Evolutionary conservation across 2,797 vertebrate genomes (phyloP), one percentile per base, ranked within the genome.

Genomic region (Microtus obscurus): DNA sequence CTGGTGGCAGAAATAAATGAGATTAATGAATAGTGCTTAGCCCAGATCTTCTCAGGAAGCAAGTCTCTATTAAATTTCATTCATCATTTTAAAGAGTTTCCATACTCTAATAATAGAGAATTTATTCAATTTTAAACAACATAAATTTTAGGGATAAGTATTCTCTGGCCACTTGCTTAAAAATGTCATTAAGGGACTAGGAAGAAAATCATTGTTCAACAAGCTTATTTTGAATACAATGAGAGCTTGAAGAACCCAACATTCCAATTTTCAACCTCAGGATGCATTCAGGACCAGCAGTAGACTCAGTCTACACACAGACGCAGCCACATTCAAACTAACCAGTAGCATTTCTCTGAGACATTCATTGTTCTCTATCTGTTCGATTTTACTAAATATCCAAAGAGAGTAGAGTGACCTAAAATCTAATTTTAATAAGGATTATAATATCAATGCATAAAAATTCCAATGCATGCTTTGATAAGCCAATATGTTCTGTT

Each of bases 391-490:
- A 92, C 74, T 77, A 95, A 92, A 95, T 91, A 90, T 45, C 7
- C 45, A 87, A 77, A 86, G 8, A 94, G 16, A 90, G 67, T 71
- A 93, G 77, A 93, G 4, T 80, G 27, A 93, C 91, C 89, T 89
- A 53, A 88, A 87, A 89, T 45, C 76, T 78, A 83, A 86, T 90
- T 93, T 69, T 90, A 34, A 93, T 73, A 87, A 86, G 23, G 12
- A 0, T 95, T 94, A 90, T 45, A 69, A 88, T 94, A 95, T 96
- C 27, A 82, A 92, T 79, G 53, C 40, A 80, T 79, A 82, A 88
- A 92, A 90, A 16, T 34, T 56, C 85, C 85, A 91, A 45, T 78
- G 10, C 23, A 74, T 78, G 7, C 43, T 74, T 80, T 93, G 23
- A 19, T 53, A 92, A 93, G 31, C 40, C 85, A 93, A 83, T 95